Percentiles rank a stretch among this genome's conserved stretches.
phyloP scores from a whole-genome alignment of 2,797 vertebrate species.

The Catostomus latipinnis region DNA sequence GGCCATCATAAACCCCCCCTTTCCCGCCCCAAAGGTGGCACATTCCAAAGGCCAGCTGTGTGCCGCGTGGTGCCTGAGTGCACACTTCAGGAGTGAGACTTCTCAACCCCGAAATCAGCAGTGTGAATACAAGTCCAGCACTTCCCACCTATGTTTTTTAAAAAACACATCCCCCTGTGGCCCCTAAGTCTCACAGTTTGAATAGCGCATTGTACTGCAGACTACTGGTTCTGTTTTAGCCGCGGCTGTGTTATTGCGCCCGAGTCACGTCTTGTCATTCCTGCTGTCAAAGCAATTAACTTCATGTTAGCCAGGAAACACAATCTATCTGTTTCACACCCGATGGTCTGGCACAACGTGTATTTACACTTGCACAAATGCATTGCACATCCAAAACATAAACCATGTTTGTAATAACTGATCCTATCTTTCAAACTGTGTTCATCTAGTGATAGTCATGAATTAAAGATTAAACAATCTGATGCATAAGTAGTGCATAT shows the following conservation, averaged over 20 bases:
- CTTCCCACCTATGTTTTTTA: conserved; percentile 50
- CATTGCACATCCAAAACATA: conserved; percentile 11
- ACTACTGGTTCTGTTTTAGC: conserved; percentile 55
- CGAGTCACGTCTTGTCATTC: conserved; percentile 56
- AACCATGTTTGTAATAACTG: conserved; percentile 12
- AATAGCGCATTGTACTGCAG: conserved; percentile 57
- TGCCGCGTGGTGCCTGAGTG: conserved; percentile 29
- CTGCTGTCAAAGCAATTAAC: conserved; percentile 62
- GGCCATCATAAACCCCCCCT: conserved; percentile 58
- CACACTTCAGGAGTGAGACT: conserved; percentile 44
- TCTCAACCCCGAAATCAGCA: conserved; percentile 40
- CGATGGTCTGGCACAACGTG: conserved; percentile 7
- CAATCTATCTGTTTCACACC: conserved; percentile 47
- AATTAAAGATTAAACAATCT: too few species aligned
- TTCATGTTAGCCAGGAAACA: conserved; percentile 55
- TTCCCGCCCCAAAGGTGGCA: conserved; percentile 29
- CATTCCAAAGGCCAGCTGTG: conserved; percentile 54
- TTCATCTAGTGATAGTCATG: too few species aligned
- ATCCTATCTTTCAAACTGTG: background rate
- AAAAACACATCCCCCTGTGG: conserved; percentile 22
- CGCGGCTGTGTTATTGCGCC: conserved; percentile 43
- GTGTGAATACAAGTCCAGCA: conserved; percentile 47
- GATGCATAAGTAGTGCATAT: too few species aligned
- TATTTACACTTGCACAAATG: background rate
- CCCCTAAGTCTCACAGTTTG: conserved; percentile 45